A percentile compares a stretch with the other conserved stretches of the same genome.
phyloP scores from a whole-genome alignment of 1,140 invertebrate genomes.

The Ridgeia piscesae region DNA sequence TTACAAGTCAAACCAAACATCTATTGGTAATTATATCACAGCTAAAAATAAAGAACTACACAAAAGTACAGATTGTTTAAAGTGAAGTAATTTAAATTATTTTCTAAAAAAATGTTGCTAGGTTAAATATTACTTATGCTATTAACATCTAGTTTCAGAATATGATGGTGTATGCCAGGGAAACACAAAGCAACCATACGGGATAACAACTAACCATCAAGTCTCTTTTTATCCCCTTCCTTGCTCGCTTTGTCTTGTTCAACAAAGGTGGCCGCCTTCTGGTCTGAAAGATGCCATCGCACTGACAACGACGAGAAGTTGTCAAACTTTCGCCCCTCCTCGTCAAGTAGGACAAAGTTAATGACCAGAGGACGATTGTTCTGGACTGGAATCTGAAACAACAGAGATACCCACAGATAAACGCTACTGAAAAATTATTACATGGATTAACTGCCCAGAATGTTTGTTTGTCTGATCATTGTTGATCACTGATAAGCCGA shows the following conservation, averaged over 20 bases:
- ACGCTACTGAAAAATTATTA: not conserved
- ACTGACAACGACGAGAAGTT: conserved; percentile 24
- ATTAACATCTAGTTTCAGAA: too few species aligned
- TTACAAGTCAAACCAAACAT: too few species aligned
- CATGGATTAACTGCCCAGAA: not conserved
- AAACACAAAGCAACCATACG: too few species aligned
- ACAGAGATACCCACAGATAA: conserved; percentile 5
- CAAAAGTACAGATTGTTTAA: too few species aligned
- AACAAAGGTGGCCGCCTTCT: conserved; percentile 9
- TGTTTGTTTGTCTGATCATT: not conserved
- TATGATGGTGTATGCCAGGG: too few species aligned
- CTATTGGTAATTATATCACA: too few species aligned
- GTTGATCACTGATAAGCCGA: not conserved
- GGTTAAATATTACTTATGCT: too few species aligned
- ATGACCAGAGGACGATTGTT: not conserved
- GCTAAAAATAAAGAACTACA: too few species aligned
- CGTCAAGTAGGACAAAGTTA: not conserved
- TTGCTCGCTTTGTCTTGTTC: not conserved
- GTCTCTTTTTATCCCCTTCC: not conserved
- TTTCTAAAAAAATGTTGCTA: too few species aligned
- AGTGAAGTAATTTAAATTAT: too few species aligned
- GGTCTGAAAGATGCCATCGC: conserved; percentile 18
- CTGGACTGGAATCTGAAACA: not conserved
- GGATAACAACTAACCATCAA: not conserved
- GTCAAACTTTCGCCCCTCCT: conserved; percentile 15